Conservation (phyloP, 2,797 vertebrate genomes). For the Pelochelys cantorii region DNA sequence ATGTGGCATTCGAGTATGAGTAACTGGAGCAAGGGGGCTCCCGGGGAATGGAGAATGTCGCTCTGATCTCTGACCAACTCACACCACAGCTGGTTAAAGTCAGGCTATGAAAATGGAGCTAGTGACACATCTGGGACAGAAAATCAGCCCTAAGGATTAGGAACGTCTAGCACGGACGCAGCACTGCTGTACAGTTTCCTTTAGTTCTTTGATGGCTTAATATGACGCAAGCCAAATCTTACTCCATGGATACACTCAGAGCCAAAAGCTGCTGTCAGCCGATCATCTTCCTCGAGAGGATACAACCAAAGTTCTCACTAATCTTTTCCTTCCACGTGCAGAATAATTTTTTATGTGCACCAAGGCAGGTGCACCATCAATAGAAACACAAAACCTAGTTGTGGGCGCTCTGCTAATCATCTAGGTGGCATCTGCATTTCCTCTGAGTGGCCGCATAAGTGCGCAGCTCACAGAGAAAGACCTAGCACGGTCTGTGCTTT, state of each 20-base stretch:
- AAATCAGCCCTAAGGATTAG: not conserved
- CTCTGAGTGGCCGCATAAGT: too few species aligned
- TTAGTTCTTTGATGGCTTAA: not conserved
- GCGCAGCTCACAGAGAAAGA: too few species aligned
- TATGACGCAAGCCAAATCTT: not conserved
- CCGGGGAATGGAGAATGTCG: not conserved
- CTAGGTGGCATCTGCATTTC: too few species aligned
- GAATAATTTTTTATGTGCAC: too few species aligned
- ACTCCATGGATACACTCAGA: not conserved
- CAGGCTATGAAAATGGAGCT: not conserved
- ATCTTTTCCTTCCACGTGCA: too few species aligned
- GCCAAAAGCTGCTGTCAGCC: not conserved
- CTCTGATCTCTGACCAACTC: not conserved
- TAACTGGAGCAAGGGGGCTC: not conserved
- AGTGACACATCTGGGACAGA: not conserved
- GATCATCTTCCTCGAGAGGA: not conserved
- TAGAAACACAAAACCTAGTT: too few species aligned
- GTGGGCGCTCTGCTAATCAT: too few species aligned
- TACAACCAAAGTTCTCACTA: not conserved
- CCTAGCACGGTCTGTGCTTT: too few species aligned
- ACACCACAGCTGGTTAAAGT: not conserved
- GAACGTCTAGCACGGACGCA: not conserved
- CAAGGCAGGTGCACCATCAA: too few species aligned
- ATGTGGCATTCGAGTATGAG: constrained; percentile 2
- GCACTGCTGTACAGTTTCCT: not conserved